These are phyloP conservation scores for Danaus chrysippus DNA, from an alignment of 2,888 invertebrate genomes.

Conservation along the genomic window DNA sequence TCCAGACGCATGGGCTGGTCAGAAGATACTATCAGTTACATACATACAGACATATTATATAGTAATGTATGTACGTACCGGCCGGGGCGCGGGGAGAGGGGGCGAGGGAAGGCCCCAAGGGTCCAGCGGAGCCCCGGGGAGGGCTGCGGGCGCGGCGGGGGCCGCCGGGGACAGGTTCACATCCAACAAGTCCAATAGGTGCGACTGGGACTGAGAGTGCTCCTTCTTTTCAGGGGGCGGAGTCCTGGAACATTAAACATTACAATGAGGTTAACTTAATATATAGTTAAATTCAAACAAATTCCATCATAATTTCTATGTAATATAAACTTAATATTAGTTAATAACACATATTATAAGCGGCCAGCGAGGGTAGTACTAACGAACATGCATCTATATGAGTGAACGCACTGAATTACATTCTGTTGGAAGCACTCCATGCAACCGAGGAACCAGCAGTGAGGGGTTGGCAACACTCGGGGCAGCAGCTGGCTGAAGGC, in stretches of 20 bases:
- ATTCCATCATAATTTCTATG: too few relatives aligned
- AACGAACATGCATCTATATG: not conserved
- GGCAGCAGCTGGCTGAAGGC: not conserved
- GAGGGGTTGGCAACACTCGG: conserved; percentile 18
- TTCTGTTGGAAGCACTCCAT: conserved; percentile 42
- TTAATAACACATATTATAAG: too few relatives aligned
- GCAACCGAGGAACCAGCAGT: conserved; percentile 40
- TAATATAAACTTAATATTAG: too few relatives aligned
- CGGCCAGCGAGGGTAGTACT: not conserved
- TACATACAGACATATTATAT: not conserved
- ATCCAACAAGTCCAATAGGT: conserved; percentile 90
- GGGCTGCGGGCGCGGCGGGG: conserved; percentile 64
- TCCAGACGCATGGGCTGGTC: conserved; percentile 53
- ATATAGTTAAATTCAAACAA: not conserved
- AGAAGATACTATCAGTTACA: not conserved
- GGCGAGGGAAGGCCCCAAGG: conserved; percentile 86
- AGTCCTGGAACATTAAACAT: conserved; percentile 27
- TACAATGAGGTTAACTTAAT: not conserved
- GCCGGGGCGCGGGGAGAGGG: conserved; percentile 70
- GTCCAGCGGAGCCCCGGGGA: conserved; percentile 70
- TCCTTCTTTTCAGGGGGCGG: conserved; percentile 38
- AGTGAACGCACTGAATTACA: conserved; percentile 55
- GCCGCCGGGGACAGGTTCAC: conserved; percentile 83
- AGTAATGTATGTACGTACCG: not conserved
- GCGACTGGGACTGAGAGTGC: conserved; percentile 76